Base-by-base conservation (phyloP, 2,888 invertebrate genomes). In the Drosophila rellima region DNA sequence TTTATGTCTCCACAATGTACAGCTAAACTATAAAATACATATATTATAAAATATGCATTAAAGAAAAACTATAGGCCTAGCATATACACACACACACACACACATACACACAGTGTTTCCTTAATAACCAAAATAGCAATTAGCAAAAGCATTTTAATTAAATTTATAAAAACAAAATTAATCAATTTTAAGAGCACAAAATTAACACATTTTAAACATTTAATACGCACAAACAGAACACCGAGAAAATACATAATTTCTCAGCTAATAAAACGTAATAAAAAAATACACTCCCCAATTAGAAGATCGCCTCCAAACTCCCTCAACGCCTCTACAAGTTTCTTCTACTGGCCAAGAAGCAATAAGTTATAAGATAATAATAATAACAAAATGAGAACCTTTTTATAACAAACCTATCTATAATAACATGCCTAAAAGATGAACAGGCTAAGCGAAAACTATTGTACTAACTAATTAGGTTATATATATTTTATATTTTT, bases 401-500 rank as follows among this genome's bases (percentile, higher is more conserved):
- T 78, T 65, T 78, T 48, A 50, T 63, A 74, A 54, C 45, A 52
- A 39, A 47, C 18, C 29, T 71, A 66, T 63, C 59, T 62, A 50
- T 45, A 61, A 62, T 42, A 61, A 59, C 31, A 66, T 40, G 66
- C 66, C 71, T 59, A 56, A 50, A 65, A 45, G 29, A 47, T 60
- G 64, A 29, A 48, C 63, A 60, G 62, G 63, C 70, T 70, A 71
- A 55, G 61, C 64, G 63, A 72, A 72, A 86, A 71, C 76, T 76
- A 80, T 66, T 78, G 65, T 72, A 83, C 84, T 88, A 88, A 86
- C 76, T 86, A 81, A 76, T 73, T 82, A 88, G 89, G 63, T 86
- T 88, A 86, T 65, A 74, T 52, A 78, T 73, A 70, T 78, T 78
- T 71, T 70, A 71, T 83, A 80, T 81, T 83, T 83, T 72, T 86